A percentile compares a stretch with the other conserved stretches of the same genome.
phyloP scores from a whole-genome alignment of 1,140 invertebrate species.

The Aphaenogaster ashmeadi region DNA sequence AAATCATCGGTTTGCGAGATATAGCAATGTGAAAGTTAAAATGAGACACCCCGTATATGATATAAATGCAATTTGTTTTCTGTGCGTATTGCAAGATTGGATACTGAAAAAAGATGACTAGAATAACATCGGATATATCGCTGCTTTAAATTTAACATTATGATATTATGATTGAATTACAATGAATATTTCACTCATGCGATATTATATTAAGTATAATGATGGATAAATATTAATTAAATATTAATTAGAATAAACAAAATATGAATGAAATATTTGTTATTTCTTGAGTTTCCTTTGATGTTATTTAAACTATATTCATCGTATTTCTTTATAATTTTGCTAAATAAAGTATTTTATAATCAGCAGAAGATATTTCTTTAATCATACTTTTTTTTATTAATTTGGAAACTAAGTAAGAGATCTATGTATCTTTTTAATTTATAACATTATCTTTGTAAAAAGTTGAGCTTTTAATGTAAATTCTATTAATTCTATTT shows the following conservation, averaged over 20 bases:
- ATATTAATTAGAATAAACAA: not conserved
- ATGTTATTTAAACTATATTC: not conserved
- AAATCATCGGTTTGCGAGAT: too few relatives aligned
- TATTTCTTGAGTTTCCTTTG: not conserved
- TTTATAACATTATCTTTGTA: not conserved
- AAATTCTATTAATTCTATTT: conserved; percentile 9
- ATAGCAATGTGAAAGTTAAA: too few relatives aligned
- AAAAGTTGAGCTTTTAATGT: not conserved
- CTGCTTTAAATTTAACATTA: not conserved
- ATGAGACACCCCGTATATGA: not conserved
- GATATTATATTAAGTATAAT: not conserved
- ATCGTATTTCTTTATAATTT: conserved; percentile 6
- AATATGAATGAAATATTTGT: not conserved
- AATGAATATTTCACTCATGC: not conserved
- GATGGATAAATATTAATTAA: not conserved
- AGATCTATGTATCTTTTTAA: not conserved
- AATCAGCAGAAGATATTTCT: not conserved
- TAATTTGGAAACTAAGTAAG: not conserved
- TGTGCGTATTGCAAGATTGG: not conserved
- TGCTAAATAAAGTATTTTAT: not conserved
- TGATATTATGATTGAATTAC: not conserved
- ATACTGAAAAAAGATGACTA: not conserved
- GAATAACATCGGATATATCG: not conserved
- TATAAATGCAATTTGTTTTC: not conserved
- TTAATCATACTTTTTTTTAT: not conserved